Evolutionary conservation across 2,797 vertebrate genomes (phyloP), one percentile per base, ranked within the genome.

Genomic region (Crenichthys baileyi): DNA sequence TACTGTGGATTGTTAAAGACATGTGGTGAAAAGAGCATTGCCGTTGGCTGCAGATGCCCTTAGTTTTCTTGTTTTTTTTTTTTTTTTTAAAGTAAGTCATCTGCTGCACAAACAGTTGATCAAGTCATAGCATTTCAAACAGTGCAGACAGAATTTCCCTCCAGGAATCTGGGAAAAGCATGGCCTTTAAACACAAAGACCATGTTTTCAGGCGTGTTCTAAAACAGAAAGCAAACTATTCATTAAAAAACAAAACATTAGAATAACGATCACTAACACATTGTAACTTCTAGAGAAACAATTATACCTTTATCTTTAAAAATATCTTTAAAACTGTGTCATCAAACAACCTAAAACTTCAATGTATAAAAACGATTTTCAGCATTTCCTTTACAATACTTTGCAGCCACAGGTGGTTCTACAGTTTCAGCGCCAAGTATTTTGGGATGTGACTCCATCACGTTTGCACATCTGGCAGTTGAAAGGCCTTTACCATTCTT

Each of bases 41-140:
- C 22, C 6, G 41, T 12, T 55, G 48, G 16, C 44, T 61, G 16
- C 18, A 51, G 61, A 76, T n/a, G 7, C 36, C 18, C 63, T 53
- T 15, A 63, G 56, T 12, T 22, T 61, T 61, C 41, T 48, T 73
- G 15, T 44, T 73, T 53, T 51, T n/a, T 63, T n/a, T 12, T 58
- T 48, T 76, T 70, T 79, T 86, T 60, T 68, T 71, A 48, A 41
- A 83, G 20, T 39, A 7, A 72, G 56, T 87, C 68, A 81, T 82
- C 58, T 75, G 82, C 50, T 73, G 75, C 58, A 63, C 0, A 44
- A 77, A 85, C 83, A 88, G 67, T 80, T 22, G 29, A 72, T 75
- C 60, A 55, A 73, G 84, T 89, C 84, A 86, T 29, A 8, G 51
- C 56, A 68, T 36, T 70, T 20, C 44, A 65, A 68, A 8, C 58